Conservation (phyloP, 2,113 vertebrate species). For the Pantherophis guttatus region DNA sequence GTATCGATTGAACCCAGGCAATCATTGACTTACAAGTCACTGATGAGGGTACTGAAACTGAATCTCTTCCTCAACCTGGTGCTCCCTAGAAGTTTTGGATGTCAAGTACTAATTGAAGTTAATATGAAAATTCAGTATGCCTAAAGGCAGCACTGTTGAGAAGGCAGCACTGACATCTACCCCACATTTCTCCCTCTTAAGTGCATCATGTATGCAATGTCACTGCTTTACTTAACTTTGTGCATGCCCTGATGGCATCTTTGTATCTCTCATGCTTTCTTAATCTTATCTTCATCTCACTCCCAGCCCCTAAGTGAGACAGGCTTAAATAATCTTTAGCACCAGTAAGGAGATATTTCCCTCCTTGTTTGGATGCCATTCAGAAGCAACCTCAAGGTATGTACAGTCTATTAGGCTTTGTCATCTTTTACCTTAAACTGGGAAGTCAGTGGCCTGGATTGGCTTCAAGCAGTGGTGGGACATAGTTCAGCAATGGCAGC, state of each 20-base stretch:
- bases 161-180: not conserved
- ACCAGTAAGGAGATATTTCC: not conserved
- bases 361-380: not conserved
- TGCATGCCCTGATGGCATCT: not conserved
- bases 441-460: not conserved
- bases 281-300: not conserved
- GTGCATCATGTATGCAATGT: not conserved
- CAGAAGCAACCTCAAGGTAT: not conserved
- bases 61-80: not conserved
- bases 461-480: not conserved
- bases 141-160: not conserved
- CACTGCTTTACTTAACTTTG: not conserved
- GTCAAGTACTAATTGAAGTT: not conserved
- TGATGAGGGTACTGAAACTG: not conserved
- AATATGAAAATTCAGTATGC: not conserved
- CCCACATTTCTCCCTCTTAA: not conserved
- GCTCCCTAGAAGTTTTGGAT: not conserved
- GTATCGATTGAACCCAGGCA: not conserved
- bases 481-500: not conserved
- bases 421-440: not conserved
- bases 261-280: not conserved
- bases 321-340: not conserved
- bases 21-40: not conserved
- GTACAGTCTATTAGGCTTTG: not conserved
- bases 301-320: not conserved